Base-by-base conservation (phyloP, 2,113 vertebrate species). In the Alectura lathami region DNA sequence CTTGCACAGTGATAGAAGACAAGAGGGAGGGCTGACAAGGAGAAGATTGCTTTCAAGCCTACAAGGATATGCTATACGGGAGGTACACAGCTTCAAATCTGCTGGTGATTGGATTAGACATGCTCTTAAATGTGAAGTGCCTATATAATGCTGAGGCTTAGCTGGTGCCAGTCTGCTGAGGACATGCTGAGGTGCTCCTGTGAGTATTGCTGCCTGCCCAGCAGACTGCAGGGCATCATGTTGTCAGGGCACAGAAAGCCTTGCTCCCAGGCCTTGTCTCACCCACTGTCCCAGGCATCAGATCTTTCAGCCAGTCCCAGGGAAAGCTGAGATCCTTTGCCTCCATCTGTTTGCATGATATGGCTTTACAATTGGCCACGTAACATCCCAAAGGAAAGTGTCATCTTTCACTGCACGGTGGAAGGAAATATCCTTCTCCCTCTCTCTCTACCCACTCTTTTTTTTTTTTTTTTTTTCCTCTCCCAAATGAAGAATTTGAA, bases 41-140 rank as follows among this genome's bases (percentile, higher is more conserved):
- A 96, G 96, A 96, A 95, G 93, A 85, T 84, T 54, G 57, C 89
- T 96, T 97, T 88, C 91, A 97, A 96, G 94, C 88, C 11, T 40
- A 92, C 97, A 97, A 97, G 96, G 97, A 97, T 98, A 96, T 93
- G 93, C 97, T 92, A 96, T 97, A 97, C 97, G 97, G 98, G 97
- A 98, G 98, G 98, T 97, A 98, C 95, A 96, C 92, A 92, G 96
- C 93, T 96, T 96, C 97, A 97, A 97, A 97, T 98, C 97, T 97
- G 96, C 95, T 51, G 2, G 87, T 97, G 98, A 98, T 98, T 96
- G 97, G 98, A 98, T 98, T 98, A 98, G 98, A 97, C 97, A 98
- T 97, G 98, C 97, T 98, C 97, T 97, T 96, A 97, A 96, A 96
- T 97, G 97, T 95, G 92, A 97, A 97, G 97, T 95, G 97, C 97